Percentiles rank a stretch among this genome's conserved stretches.
Conservation (phyloP, 2,888 invertebrate species). For the Phymatocera aterrima region DNA sequence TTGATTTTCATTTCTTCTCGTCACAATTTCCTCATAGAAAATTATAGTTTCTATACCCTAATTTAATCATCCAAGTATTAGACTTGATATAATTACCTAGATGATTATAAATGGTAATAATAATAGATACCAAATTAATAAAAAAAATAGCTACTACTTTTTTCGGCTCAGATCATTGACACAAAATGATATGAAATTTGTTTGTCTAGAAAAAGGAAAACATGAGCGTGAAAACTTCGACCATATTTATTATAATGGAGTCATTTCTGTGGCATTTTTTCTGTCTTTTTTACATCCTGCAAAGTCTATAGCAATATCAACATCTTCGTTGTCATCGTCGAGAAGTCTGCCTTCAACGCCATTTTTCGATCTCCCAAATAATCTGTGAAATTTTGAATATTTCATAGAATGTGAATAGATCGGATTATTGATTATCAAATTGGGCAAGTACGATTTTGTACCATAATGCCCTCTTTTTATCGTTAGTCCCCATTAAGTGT, state of each 20-base stretch:
- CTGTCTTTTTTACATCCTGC: slow-evolving; percentile 60
- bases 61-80: not conserved
- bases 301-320: slow-evolving; percentile 68
- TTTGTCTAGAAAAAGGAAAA: no score
- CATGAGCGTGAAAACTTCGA: not conserved
- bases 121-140: slow-evolving; percentile 26
- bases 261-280: slow-evolving; percentile 59
- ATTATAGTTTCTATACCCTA: not conserved
- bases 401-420: slow-evolving; percentile 37
- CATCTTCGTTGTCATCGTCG: slow-evolving; percentile 71
- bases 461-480: not conserved
- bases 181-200: not conserved
- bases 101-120: slow-evolving; percentile 1
- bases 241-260: slow-evolving; percentile 54
- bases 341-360: slow-evolving; percentile 73
- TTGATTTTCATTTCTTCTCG: not conserved
- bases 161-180: slow-evolving; percentile 27
- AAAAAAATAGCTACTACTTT: slow-evolving; percentile 21
- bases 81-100: not conserved
- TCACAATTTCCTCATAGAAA: not conserved
- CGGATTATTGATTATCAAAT: slow-evolving; percentile 23
- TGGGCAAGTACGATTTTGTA: slow-evolving; percentile 36
- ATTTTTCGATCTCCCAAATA: slow-evolving; percentile 73
- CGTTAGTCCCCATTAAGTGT: no score
- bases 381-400: slow-evolving; percentile 65